Evolutionary conservation across 2,797 vertebrate genomes (phyloP).

Genomic region (Ibycter americanus): DNA sequence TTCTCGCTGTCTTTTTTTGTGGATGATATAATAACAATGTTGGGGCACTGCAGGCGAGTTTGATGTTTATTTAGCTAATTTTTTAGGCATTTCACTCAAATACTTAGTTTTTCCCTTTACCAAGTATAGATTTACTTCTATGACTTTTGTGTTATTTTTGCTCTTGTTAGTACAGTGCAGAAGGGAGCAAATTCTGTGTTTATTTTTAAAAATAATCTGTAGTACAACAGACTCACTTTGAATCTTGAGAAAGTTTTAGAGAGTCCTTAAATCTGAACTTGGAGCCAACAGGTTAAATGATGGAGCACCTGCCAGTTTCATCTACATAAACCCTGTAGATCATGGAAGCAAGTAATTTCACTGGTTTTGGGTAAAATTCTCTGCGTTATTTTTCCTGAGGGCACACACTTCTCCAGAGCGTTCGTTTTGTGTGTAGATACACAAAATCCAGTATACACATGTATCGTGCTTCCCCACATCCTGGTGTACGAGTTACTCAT

Average conservation of each 20-base stretch:
- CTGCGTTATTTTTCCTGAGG: neutral
- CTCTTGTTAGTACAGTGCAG: neutral
- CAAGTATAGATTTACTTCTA: neutral
- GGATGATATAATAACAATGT: neutral
- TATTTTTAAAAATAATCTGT: neutral
- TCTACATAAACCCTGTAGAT: neutral
- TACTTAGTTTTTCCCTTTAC: neutral
- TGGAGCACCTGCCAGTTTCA: neutral
- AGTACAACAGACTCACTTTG: neutral
- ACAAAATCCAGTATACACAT: neutral
- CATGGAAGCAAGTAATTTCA: neutral
- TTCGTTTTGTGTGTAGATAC: neutral
- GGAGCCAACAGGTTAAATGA: neutral
- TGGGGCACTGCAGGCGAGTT: neutral
- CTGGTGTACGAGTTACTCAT: neutral
- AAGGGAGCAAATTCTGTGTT: neutral
- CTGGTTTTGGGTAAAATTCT: slow-evolving; percentile 43
- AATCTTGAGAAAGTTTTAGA: neutral
- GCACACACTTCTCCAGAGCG: neutral
- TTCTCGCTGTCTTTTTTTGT: neutral
- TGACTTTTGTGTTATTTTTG: neutral
- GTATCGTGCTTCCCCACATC: neutral
- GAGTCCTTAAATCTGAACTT: neutral
- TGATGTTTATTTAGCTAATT: neutral
- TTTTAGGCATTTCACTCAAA: neutral